Percentiles rank a stretch among this genome's conserved stretches.
phyloP scores from a whole-genome alignment of 2,797 vertebrate species.

The Xenops minutus region DNA sequence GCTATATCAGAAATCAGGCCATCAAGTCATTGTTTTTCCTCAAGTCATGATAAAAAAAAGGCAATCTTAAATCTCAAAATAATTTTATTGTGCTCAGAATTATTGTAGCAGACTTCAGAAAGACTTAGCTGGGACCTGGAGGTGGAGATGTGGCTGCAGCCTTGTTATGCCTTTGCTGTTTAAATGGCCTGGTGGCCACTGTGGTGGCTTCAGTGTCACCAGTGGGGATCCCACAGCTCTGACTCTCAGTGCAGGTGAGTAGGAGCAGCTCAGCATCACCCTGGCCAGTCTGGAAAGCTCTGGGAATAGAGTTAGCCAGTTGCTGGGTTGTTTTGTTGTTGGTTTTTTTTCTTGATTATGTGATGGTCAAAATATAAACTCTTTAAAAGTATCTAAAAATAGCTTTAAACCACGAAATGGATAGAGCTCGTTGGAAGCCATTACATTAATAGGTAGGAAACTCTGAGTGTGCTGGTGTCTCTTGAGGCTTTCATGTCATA shows the following conservation, averaged over 20 bases:
- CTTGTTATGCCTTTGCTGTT: accelerated
- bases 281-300: background rate
- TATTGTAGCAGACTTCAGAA: background rate
- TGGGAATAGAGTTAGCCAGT: background rate
- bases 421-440: constrained; percentile 16
- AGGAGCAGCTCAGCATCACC: background rate
- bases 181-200: background rate
- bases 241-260: background rate
- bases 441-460: constrained; percentile 50
- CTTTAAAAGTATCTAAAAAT: background rate
- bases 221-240: background rate
- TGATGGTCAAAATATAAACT: constrained; percentile 1
- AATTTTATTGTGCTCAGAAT: background rate
- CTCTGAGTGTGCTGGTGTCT: background rate
- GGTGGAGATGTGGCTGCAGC: background rate
- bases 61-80: background rate
- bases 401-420: constrained; percentile 10
- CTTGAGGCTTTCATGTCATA: background rate
- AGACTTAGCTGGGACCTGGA: background rate
- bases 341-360: background rate
- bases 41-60: accelerated
- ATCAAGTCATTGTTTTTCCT: background rate
- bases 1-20: background rate
- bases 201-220: background rate
- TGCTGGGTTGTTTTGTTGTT: background rate